These are phyloP conservation scores for Botia almorhae DNA, from an alignment of 2,797 vertebrate species.

Conservation along the genomic window DNA sequence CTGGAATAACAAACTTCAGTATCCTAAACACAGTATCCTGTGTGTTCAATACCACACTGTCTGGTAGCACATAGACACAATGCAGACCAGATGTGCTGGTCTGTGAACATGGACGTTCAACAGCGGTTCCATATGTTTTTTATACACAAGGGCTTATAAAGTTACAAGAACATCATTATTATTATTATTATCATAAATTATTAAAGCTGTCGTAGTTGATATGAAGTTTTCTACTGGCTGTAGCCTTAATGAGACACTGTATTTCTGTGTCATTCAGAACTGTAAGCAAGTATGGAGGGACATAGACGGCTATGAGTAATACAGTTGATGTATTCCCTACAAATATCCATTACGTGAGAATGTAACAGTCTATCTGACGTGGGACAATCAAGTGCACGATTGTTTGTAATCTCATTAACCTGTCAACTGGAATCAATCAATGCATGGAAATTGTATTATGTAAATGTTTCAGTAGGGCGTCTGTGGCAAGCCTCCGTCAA, in stretches of 20 bases:
- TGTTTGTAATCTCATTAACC: constrained; percentile 1
- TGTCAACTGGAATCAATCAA: neutral
- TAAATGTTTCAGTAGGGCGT: too few species aligned
- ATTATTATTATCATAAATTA: neutral
- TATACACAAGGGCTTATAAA: neutral
- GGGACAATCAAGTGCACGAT: neutral
- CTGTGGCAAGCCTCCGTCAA: neutral
- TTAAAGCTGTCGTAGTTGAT: neutral
- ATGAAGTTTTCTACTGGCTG: constrained; percentile 21
- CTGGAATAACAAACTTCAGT: constrained; percentile 21
- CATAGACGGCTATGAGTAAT: neutral
- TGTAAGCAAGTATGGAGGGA: too few species aligned
- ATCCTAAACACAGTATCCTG: constrained; percentile 13
- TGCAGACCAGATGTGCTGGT: constrained; percentile 4
- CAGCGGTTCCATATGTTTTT: neutral
- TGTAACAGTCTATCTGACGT: constrained; percentile 16
- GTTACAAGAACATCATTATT: neutral
- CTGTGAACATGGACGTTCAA: neutral
- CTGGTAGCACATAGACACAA: constrained; percentile 7
- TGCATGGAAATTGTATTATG: too few species aligned
- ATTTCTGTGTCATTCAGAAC: neutral
- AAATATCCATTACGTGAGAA: neutral
- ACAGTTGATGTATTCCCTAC: neutral
- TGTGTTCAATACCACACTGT: neutral
- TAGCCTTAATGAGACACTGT: neutral